Evolutionary conservation across 2,113 vertebrate genomes (phyloP).

Genomic region (Coregonus clupeaformis): DNA sequence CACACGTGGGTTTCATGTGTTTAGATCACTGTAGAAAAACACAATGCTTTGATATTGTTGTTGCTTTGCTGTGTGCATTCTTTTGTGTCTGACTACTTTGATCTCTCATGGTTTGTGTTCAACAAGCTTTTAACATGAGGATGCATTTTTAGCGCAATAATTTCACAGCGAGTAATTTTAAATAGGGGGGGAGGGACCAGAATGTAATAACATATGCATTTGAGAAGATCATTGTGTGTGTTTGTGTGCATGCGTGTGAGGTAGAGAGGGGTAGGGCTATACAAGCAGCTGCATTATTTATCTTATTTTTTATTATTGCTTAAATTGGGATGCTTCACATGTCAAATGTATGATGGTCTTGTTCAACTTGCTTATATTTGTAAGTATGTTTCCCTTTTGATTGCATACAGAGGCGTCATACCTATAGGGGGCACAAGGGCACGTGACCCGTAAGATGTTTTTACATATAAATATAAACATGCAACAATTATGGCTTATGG

Average conservation of each 20-base stretch:
- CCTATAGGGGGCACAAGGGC: neutral
- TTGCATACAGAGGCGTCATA: neutral
- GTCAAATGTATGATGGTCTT: slow-evolving; percentile 85
- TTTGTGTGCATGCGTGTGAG: neutral
- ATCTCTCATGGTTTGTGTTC: neutral
- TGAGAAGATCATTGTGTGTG: neutral
- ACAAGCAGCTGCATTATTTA: slow-evolving; percentile 10
- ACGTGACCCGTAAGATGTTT: neutral
- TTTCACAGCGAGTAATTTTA: slow-evolving; percentile 35
- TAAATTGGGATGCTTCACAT: slow-evolving; percentile 86
- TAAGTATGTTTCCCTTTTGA: slow-evolving; percentile 74
- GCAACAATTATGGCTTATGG: too few species aligned
- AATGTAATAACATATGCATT: neutral
- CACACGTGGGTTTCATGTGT: neutral
- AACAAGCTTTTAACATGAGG: slow-evolving; percentile 11
- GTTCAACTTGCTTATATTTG: slow-evolving; percentile 87
- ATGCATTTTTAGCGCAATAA: slow-evolving; percentile 26
- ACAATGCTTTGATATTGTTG: neutral
- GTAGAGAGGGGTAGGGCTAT: slow-evolving; percentile 5
- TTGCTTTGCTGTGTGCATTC: too few species aligned
- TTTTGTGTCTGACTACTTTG: neutral
- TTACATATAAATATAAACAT: too few species aligned
- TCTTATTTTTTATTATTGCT: slow-evolving; percentile 59
- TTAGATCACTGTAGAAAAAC: neutral
- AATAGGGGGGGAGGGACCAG: slow-evolving; percentile 8